phyloP scores from a whole-genome alignment of 2,888 invertebrate species.

The Camponotus fellah region DNA sequence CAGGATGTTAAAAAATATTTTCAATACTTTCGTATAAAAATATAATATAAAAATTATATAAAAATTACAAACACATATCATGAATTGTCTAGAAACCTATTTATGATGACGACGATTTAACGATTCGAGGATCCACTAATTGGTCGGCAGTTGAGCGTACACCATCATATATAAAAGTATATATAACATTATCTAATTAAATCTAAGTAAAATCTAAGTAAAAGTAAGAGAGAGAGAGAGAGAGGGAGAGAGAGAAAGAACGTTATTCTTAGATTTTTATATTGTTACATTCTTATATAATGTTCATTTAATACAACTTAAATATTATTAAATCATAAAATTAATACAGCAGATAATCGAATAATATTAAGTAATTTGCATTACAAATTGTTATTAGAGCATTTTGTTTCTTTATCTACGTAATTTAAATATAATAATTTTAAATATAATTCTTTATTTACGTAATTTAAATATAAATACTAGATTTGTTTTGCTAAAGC shows the following conservation, averaged over 20 bases:
- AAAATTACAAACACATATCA: neutral
- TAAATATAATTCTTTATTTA: neutral
- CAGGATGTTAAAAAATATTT: neutral
- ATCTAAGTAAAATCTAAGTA: no score
- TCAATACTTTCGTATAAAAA: neutral
- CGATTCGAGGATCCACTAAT: constrained; percentile 64
- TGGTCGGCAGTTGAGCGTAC: constrained; percentile 70
- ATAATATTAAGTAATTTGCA: neutral
- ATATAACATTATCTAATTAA: neutral
- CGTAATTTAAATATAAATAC: neutral
- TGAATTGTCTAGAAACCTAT: constrained; percentile 8
- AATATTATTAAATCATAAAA: neutral
- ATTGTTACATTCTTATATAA: neutral
- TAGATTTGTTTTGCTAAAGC: neutral
- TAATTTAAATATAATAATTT: no score
- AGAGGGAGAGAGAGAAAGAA: neutral
- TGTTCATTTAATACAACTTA: neutral
- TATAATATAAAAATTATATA: neutral
- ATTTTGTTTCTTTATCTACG: neutral
- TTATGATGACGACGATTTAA: constrained; percentile 37
- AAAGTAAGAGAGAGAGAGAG: neutral
- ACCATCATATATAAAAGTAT: constrained; percentile 60
- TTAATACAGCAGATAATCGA: neutral
- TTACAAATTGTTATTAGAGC: neutral
- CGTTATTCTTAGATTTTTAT: neutral